These are phyloP conservation scores for Euthynnus affinis DNA, from an alignment of 2,797 vertebrate species.

Conservation along the genomic window DNA sequence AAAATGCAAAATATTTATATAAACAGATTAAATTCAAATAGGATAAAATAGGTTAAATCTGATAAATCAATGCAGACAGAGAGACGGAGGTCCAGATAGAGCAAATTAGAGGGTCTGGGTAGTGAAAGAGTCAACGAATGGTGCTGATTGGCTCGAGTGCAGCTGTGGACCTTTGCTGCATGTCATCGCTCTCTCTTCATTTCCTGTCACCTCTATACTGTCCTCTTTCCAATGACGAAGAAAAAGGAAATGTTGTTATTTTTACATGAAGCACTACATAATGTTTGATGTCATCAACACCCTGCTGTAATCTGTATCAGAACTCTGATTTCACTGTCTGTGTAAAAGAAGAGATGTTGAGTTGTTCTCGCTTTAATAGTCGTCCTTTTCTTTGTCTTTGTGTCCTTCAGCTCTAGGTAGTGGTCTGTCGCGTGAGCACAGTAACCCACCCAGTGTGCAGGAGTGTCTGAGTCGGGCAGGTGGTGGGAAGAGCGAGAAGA, in stretches of 20 bases:
- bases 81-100: too few species aligned
- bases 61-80: too few species aligned
- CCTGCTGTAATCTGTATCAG: background rate
- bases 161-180: too few species aligned
- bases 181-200: background rate
- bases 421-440: conserved; percentile 45
- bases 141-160: too few species aligned
- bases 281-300: background rate
- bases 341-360: background rate
- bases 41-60: too few species aligned
- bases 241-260: background rate
- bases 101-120: too few species aligned
- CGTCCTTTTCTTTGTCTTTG: conserved; percentile 12
- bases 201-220: background rate
- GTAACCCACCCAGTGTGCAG: conserved; percentile 64
- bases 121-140: too few species aligned
- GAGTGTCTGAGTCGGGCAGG: conserved; percentile 73
- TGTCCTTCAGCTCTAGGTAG: conserved; percentile 68
- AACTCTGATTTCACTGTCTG: background rate
- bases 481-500: conserved; percentile 48
- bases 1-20: too few species aligned
- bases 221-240: background rate
- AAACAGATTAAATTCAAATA: too few species aligned
- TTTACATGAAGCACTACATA: background rate
- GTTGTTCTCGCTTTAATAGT: conserved; percentile 6